Evolutionary conservation across 2,113 vertebrate genomes (phyloP), one percentile per base, ranked within the genome.

Genomic region (Copsychus sechellarum): DNA sequence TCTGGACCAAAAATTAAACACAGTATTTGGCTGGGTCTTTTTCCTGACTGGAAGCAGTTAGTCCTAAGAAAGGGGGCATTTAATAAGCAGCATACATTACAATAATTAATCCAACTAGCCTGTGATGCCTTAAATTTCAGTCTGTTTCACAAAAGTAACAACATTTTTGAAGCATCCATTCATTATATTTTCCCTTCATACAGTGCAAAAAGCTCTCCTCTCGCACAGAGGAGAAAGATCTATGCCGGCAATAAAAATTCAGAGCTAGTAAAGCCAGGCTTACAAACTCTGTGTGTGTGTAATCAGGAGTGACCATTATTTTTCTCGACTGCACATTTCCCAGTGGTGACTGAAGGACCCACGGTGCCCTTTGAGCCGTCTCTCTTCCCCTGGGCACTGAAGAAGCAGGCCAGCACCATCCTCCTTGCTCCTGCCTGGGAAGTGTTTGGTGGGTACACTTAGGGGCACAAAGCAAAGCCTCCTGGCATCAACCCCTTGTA

Each of bases 301-400:
- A 16, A 73, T 34, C 31, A 23, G 29, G 24, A 54, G 26, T 8
- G 36, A 42, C 24, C 8, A 5, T 56, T 79, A 64, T 56, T 62
- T 62, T 58, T 21, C 47, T 74, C 9, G 4, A 33, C 29, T 29
- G 3, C 11, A 2, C 19, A 0, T 91, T 88, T 77, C 40, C 58
- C 38, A n/a, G 3, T 0, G 5, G 42, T 18, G 45, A 14, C 58
- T 25, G 42, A 80, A 70, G 69, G 23, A 65, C 24, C 40, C 58
- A 10, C 0, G 0, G 22, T n/a, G 14, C 34, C 22, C 34, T 79
- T 31, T 28, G 38, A 64, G 67, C 34, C 12, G 1, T 51, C 12
- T 84, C 11, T 23, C 26, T 77, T 40, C n/a, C 17, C 70, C 34
- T 13, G 13, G 42, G 12, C 8, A 5, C 43, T 1, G 16, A 79